Conservation (phyloP, 35 echinoderm and acorn worm species). For the Chiridota heheva region DNA sequence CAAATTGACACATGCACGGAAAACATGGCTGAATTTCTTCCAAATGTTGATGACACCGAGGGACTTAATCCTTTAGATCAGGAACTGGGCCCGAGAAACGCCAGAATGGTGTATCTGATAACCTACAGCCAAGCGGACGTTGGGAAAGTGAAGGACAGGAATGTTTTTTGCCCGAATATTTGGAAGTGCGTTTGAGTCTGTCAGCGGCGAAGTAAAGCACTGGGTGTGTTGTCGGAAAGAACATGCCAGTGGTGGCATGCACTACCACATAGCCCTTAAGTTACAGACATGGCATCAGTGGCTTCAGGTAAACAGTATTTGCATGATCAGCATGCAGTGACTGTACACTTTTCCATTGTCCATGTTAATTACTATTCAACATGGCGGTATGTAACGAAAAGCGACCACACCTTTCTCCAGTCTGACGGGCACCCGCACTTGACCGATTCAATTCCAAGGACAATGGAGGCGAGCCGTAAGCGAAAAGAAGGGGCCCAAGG, state of each 20-base stretch:
- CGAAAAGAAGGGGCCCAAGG: not conserved
- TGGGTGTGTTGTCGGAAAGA: conserved; percentile 42
- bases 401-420: not conserved
- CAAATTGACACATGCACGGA: no score
- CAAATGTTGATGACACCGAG: no score
- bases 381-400: conserved; percentile 40
- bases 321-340: not conserved
- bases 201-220: not conserved
- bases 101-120: no score
- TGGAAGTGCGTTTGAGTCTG: not conserved
- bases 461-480: conserved; percentile 1
- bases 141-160: no score
- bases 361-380: conserved; percentile 54
- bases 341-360: conserved; percentile 22
- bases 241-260: conserved; percentile 5
- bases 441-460: not conserved
- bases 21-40: no score
- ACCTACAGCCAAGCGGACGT: no score
- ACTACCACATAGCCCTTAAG: conserved; percentile 41
- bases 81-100: no score
- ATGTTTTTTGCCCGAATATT: no score
- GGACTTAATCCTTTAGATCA: no score
- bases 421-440: conserved; percentile 29
- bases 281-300: not conserved
- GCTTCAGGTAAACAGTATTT: conserved; percentile 3